Base-by-base conservation (phyloP, 2,113 vertebrate genomes). In the Tichodroma muraria region DNA sequence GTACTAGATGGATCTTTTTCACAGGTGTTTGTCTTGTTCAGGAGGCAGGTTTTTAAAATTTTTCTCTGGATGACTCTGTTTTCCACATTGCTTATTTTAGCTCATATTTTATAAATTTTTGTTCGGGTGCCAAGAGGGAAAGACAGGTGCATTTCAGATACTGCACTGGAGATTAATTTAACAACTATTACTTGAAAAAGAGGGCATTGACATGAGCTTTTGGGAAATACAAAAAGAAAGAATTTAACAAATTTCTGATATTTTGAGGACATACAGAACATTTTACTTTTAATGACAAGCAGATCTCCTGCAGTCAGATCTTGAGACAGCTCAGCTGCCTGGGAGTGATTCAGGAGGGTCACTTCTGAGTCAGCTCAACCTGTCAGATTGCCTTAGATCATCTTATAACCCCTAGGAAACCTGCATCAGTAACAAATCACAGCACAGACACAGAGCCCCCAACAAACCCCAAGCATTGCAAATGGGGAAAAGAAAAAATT, bases 311-410 rank as follows among this genome's bases (percentile, higher is more conserved):
- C 28, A 72, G 52, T 78, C 78, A 90, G 69, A 52, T 75, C 60
- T 71, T 68, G 25, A 86, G 70, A 73, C 44, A 82, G 57, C 42
- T 72, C 79, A 65, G 63, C 70, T 79, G 52, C 52, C 54, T 38
- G 61, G 53, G 8, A 88, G 42, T 49, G 45, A 77, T 77, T 93
- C 75, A 65, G 33, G 30, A 77, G 66, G n/a, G 66, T 93, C 45
- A 80, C 21, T 92, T 78, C 54, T 82, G 73, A 95, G 85, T 87
- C 95, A 96, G 45, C 88, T 85, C 56, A 75, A 50, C 18, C 54
- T 79, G 71, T 45, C 78, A 85, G 79, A 52, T 53, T 94, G 72
- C 68, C 80, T 91, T 64, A 90, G 80, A 90, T 63, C 73, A 69
- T 37, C 37, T 35, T 16, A 86, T 47, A 93, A 68, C 9, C 50